Evolutionary conservation across 2,888 invertebrate genomes (phyloP).

Genomic region (Heteromyza rotundicornis): DNA sequence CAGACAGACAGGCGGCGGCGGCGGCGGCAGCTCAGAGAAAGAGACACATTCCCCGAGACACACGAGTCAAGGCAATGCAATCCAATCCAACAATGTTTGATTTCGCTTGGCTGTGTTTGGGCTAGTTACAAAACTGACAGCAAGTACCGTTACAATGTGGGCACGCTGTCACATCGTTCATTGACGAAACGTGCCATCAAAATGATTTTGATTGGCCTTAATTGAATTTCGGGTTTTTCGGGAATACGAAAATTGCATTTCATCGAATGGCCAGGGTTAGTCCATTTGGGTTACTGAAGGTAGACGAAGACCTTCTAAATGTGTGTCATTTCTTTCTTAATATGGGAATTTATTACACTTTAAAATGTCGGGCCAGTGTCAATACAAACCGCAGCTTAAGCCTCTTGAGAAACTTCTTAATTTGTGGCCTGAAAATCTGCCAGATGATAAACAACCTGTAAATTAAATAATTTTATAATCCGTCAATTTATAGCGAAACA

Average conservation of each 20-base stretch:
- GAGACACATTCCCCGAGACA: background rate
- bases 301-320: no score
- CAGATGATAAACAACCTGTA: background rate
- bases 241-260: background rate
- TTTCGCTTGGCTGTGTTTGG: background rate
- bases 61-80: background rate
- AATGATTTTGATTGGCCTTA: conserved; percentile 12
- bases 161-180: conserved; percentile 10
- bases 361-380: background rate
- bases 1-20: no score
- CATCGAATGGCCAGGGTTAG: background rate
- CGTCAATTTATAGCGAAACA: background rate
- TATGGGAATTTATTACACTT: no score
- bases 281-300: no score
- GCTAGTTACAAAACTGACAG: background rate
- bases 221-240: conserved; percentile 9
- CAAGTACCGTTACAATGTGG: conserved; percentile 18
- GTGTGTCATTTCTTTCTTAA: no score
- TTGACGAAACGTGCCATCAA: conserved; percentile 4
- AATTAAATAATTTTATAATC: background rate
- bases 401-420: background rate
- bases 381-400: background rate
- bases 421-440: background rate
- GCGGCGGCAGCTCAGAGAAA: no score
- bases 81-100: background rate